These are phyloP conservation scores for Nephrocerus scutellatus DNA, from an alignment of 2,888 invertebrate genomes.

Conservation along the genomic window DNA sequence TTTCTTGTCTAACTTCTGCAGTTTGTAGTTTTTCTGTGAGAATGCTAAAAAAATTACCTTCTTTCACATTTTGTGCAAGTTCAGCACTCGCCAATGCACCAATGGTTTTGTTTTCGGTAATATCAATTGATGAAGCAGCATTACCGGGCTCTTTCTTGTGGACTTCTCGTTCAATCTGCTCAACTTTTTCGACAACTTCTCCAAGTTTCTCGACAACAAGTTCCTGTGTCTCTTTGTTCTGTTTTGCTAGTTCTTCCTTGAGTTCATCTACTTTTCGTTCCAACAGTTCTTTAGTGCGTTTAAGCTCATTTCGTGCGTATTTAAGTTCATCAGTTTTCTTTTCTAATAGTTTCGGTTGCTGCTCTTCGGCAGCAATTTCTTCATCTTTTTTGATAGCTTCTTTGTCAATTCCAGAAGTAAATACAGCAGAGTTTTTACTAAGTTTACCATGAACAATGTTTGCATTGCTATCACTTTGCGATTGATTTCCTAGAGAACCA, in stretches of 20 bases:
- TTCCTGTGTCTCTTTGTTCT: slow-evolving; percentile 39
- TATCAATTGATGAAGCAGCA: slow-evolving; percentile 1
- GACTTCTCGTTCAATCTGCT: slow-evolving; percentile 51
- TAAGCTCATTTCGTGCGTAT: slow-evolving; percentile 38
- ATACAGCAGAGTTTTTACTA: background rate
- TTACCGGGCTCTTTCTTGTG: slow-evolving; percentile 35
- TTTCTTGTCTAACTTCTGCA: slow-evolving; percentile 13
- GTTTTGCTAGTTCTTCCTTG: slow-evolving; percentile 45
- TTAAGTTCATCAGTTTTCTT: slow-evolving; percentile 36
- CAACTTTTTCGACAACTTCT: slow-evolving; percentile 36
- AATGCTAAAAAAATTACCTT: slow-evolving; percentile 32
- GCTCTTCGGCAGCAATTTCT: slow-evolving; percentile 41
- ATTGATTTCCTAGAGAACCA: slow-evolving; percentile 5
- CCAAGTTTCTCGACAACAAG: slow-evolving; percentile 37
- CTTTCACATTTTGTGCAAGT: slow-evolving; percentile 9
- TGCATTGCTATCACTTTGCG: slow-evolving; percentile 7
- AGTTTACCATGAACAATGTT: background rate
- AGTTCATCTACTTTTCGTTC: slow-evolving; percentile 48
- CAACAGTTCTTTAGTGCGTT: slow-evolving; percentile 39
- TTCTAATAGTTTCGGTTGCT: slow-evolving; percentile 29
- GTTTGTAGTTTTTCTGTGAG: slow-evolving; percentile 30
- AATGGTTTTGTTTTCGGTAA: slow-evolving; percentile 8
- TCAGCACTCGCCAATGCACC: too few relatives aligned
- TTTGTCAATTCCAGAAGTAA: slow-evolving; percentile 43
- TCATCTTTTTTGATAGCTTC: slow-evolving; percentile 50